A percentile compares a stretch with the other conserved stretches of the same genome.
These are phyloP conservation scores for Delia radicum DNA, from an alignment of 1,140 invertebrate species.

Conservation along the genomic window DNA sequence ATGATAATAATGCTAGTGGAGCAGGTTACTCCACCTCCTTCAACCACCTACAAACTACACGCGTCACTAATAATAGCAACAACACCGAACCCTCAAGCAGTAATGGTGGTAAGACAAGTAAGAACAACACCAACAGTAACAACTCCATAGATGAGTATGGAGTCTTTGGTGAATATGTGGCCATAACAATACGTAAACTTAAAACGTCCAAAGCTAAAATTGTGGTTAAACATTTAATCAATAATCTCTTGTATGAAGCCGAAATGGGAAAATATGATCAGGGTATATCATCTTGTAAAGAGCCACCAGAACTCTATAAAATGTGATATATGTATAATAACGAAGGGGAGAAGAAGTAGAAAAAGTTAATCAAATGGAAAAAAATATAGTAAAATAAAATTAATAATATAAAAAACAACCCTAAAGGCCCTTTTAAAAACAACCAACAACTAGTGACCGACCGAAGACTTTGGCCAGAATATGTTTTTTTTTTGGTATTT, in stretches of 20 bases:
- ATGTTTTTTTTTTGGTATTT: no score
- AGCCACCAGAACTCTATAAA: conserved; percentile 52
- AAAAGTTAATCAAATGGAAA: conserved; percentile 30
- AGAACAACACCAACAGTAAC: conserved; percentile 7
- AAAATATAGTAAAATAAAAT: not conserved
- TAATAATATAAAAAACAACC: conserved; percentile 29
- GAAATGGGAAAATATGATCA: conserved; percentile 53
- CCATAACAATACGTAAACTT: conserved; percentile 51
- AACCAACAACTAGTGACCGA: no score
- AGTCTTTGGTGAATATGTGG: conserved; percentile 52
- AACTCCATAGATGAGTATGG: conserved; percentile 49
- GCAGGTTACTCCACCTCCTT: conserved; percentile 23
- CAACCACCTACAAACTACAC: conserved; percentile 44
- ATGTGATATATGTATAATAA: conserved; percentile 35
- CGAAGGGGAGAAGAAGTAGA: conserved; percentile 5
- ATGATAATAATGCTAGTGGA: not conserved
- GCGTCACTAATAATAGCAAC: conserved; percentile 33
- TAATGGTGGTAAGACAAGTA: conserved; percentile 26
- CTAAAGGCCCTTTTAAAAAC: conserved; percentile 30
- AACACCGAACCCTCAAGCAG: conserved; percentile 19
- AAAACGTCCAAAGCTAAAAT: conserved; percentile 53
- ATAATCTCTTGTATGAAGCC: conserved; percentile 50
- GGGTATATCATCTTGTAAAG: conserved; percentile 48
- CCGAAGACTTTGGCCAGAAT: no score
- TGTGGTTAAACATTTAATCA: conserved; percentile 51